Evolutionary conservation across 2,113 vertebrate species (phyloP).

Genomic region (Dascyllus trimaculatus): DNA sequence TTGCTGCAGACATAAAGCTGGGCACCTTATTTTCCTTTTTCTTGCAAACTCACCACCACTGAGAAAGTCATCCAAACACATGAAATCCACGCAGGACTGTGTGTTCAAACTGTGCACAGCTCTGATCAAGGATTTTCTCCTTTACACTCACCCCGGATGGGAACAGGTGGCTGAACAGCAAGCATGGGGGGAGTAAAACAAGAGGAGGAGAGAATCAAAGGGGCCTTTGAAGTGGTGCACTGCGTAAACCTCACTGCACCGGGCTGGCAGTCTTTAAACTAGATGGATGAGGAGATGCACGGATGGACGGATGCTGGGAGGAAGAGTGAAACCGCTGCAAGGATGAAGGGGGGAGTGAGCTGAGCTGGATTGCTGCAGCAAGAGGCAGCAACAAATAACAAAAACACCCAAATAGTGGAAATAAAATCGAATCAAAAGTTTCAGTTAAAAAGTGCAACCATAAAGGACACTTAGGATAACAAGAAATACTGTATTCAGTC

Average conservation of each 20-base stretch:
- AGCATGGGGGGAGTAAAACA: slow-evolving; percentile 40
- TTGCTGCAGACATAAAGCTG: neutral
- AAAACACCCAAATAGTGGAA: neutral
- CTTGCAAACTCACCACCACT: neutral
- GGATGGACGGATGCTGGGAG: slow-evolving; percentile 37
- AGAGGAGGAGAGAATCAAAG: slow-evolving; percentile 71
- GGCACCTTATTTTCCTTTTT: neutral
- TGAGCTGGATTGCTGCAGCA: slow-evolving; percentile 1
- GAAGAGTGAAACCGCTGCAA: neutral
- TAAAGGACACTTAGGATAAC: too few relatives aligned
- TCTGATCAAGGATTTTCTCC: slow-evolving; percentile 44
- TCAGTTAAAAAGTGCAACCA: neutral
- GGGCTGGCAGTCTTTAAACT: slow-evolving; percentile 34
- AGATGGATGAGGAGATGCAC: slow-evolving; percentile 43
- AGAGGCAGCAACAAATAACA: neutral
- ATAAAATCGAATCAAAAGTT: neutral
- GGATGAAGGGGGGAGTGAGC: slow-evolving; percentile 16
- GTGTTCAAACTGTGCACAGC: slow-evolving; percentile 12
- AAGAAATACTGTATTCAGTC: too few relatives aligned
- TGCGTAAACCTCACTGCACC: slow-evolving; percentile 30
- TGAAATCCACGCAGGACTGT: neutral
- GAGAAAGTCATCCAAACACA: slow-evolving; percentile 26
- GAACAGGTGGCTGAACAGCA: slow-evolving; percentile 66
- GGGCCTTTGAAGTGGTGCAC: slow-evolving; percentile 76
- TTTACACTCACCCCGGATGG: slow-evolving; percentile 22